These are phyloP conservation scores for Tinamus guttatus DNA, from an alignment of 2,113 vertebrate genomes.

Conservation along the genomic window DNA sequence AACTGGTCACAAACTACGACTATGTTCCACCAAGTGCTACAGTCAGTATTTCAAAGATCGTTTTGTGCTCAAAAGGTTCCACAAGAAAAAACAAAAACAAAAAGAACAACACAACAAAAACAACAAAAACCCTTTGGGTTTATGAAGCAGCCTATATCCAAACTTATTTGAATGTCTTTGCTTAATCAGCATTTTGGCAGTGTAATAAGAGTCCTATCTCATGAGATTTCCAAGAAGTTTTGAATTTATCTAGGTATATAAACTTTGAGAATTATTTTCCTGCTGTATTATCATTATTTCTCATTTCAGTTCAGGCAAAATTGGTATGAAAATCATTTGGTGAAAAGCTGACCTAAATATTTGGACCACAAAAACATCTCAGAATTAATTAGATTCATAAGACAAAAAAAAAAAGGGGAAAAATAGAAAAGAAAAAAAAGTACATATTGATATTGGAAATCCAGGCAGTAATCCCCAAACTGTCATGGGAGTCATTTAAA, in stretches of 20 bases:
- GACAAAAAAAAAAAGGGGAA: too few relatives aligned
- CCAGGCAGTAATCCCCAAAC: not conserved
- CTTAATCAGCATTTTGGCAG: not conserved
- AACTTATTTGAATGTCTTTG: not conserved
- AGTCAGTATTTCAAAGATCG: not conserved
- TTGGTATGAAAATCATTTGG: rapidly evolving
- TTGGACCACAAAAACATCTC: not conserved
- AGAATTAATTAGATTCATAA: rapidly evolving
- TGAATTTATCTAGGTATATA: not conserved
- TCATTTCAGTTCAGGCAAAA: not conserved
- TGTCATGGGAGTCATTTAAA: not conserved
- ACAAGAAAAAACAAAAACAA: not conserved
- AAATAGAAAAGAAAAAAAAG: not conserved
- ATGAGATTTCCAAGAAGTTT: not conserved
- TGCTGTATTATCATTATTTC: not conserved
- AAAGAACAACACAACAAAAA: too few relatives aligned
- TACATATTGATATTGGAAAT: not conserved
- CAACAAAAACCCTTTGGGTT: not conserved
- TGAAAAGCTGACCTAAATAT: not conserved
- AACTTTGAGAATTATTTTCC: not conserved
- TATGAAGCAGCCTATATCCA: not conserved
- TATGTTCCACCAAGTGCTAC: not conserved
- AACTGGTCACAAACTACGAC: not conserved
- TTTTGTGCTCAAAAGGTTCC: not conserved
- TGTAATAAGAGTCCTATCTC: not conserved